Percentiles rank a stretch among this genome's conserved stretches.
Evolutionary conservation across 1,140 invertebrate species (phyloP).

Genomic region (Orchesella cincta): DNA sequence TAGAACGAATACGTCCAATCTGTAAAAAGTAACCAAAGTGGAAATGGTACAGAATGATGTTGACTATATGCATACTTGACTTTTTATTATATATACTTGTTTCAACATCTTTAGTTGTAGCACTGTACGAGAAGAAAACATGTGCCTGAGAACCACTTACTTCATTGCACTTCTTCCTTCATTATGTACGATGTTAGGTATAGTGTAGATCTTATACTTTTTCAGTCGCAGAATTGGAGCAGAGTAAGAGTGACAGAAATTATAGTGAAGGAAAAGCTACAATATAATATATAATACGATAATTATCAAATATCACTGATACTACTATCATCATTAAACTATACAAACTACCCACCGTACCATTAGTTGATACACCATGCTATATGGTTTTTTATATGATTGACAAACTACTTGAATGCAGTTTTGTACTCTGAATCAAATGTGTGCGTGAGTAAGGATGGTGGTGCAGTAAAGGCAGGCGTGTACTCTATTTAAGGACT

Average conservation of each 20-base stretch:
- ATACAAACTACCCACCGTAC: not conserved
- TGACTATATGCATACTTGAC: not conserved
- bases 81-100: not conserved
- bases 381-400: not conserved
- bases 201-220: no score
- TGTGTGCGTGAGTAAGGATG: not conserved
- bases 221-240: no score
- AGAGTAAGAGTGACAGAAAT: no score
- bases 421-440: not conserved
- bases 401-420: not conserved
- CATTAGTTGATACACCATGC: not conserved
- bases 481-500: slow-evolving; percentile 21
- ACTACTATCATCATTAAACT: not conserved
- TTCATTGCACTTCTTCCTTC: not conserved
- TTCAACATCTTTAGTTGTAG: not conserved
- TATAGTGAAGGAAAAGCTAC: no score
- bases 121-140: no score
- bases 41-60: not conserved
- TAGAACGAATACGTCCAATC: not conserved
- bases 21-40: not conserved
- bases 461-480: no score
- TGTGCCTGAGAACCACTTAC: no score
- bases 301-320: not conserved
- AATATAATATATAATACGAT: no score
- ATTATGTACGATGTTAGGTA: no score